Evolutionary conservation across 2,797 vertebrate species (phyloP), one percentile per base, ranked within the genome.

Genomic region (Myotis myotis): DNA sequence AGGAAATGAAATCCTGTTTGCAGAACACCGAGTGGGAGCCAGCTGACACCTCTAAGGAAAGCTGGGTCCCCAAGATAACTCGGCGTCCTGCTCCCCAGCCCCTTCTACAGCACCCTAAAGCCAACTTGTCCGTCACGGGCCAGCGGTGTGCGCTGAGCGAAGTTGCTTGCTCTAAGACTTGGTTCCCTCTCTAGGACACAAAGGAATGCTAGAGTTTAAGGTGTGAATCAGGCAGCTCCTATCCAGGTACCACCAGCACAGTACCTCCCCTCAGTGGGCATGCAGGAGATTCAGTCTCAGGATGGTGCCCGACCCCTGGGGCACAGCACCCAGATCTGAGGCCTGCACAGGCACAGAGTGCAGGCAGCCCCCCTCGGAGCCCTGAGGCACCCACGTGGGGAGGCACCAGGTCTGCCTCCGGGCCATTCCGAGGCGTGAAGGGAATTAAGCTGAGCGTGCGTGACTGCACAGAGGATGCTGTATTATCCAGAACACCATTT

Each of bases 341-440:
- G 16, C 15, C 25, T 11, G 1, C 66, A 30, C 17, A 0, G 5
- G 5, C 33, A 6, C 5, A 6, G 72, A 51, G 11, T 25, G 3
- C 17, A n/a, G 36, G 22, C 33, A 53, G 47, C 9, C 6, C 33
- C 9, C 22, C 3, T 38, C 49, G 30, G 87, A 33, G 25, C 57
- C 20, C 3, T 2, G 16, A 49, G 51, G 25, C 17, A 0, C 9
- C 0, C 1, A 0, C 0, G 3, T 22, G 8, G 25, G 41, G 6
- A 36, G 15, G 6, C 0, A 13, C 20, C 33, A 1, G 5, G 1
- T 6, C 30, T 28, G 33, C 38, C 33, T 71, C 30, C 1, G 1
- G 28, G 74, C 62, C 1, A 4, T 20, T 36, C 49, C 10, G 33
- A 87, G 53, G 47, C 8, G 6, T 20, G 68, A 53, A 16, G 12